Evolutionary conservation across 1,140 invertebrate species (phyloP), one percentile per base, ranked within the genome.

Genomic region (Eulimnadia texana): DNA sequence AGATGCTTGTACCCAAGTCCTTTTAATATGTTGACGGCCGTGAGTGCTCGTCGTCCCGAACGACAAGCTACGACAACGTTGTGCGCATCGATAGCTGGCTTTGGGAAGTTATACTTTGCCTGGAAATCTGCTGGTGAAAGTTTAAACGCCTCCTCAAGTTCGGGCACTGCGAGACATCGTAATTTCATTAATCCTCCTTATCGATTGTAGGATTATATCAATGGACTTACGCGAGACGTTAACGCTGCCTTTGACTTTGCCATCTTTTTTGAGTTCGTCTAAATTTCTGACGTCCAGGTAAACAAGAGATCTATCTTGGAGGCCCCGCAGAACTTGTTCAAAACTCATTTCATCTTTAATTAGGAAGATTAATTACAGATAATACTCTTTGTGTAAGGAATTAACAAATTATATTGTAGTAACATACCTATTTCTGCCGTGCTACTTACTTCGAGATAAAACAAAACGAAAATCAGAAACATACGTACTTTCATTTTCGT

Each of bases 41-140:
- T 28, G 0, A 0, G 10, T 22, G 55, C 55, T n/a, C 55, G 25
- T 16, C 55, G 55, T n/a, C 55, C 55, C 16, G 55, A 57, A 28
- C 13, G 11, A n/a, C 55, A 57, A 27, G 27, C 55, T 11, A 57
- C 28, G 9, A 57, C 55, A 19, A 57, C 27, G 20, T 57, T 57
- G 27, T 23, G 22, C 10, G 55, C 55, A 57, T 57, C 55, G n/a
- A 13, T 57, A 33, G 55, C 55, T n/a, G 55, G 55, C 33, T 57
- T 57, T 3, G 55, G 13, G 55, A 57, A 57, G 20, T 33, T 20
- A 57, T 57, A 57, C 20, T 33, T 29, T 9, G 28, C 27, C 28
- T 29, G 28, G n/a, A 57, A 57, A 29, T 27, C 55, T 29, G 13
- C 55, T 22, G 27, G 16, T 19, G 16, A 16, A 23, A 19, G 16